Percentiles rank a stretch among this genome's conserved stretches.
Conservation (phyloP, 2,888 invertebrate genomes). For the Eustalomyia histrio region DNA sequence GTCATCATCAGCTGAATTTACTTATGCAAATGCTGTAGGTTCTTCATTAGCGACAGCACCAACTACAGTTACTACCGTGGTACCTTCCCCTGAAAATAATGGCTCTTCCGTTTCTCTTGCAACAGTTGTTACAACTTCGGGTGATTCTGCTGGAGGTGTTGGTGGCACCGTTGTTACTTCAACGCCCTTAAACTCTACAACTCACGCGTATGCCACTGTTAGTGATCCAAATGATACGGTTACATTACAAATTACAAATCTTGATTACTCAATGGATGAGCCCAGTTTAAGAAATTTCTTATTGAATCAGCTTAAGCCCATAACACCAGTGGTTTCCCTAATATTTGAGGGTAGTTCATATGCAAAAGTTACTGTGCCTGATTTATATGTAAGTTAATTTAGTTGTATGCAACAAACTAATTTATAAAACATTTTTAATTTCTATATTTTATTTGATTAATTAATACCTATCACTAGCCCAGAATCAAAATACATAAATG, state of each 20-base stretch:
- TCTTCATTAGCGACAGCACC: constrained; percentile 45
- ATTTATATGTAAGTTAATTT: constrained; percentile 74
- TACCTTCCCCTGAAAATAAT: constrained; percentile 34
- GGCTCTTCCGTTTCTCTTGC: constrained; percentile 43
- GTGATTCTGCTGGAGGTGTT: constrained; percentile 18
- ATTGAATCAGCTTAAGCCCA: constrained; percentile 78
- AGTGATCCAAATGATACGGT: constrained; percentile 72
- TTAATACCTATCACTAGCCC: too few species aligned
- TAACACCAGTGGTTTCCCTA: constrained; percentile 78
- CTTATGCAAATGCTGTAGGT: constrained; percentile 62
- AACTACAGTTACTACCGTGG: constrained; percentile 35
- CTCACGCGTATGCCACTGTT: constrained; percentile 64
- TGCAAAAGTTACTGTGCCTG: constrained; percentile 79
- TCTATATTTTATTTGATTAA: too few species aligned
- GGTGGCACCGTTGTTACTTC: constrained; percentile 32
- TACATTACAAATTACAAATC: constrained; percentile 78
- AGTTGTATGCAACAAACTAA: too few species aligned
- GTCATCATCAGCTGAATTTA: constrained; percentile 47
- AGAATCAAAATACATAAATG: too few species aligned
- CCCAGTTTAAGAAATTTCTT: constrained; percentile 75
- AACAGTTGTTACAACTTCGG: constrained; percentile 31
- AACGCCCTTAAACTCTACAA: constrained; percentile 24
- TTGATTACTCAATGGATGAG: constrained; percentile 79
- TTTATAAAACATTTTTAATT: too few species aligned
- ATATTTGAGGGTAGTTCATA: constrained; percentile 78